Percentiles rank a stretch among this genome's conserved stretches.
phyloP scores from a whole-genome alignment of 2,797 vertebrate species.

The Anolis apletophallus region DNA sequence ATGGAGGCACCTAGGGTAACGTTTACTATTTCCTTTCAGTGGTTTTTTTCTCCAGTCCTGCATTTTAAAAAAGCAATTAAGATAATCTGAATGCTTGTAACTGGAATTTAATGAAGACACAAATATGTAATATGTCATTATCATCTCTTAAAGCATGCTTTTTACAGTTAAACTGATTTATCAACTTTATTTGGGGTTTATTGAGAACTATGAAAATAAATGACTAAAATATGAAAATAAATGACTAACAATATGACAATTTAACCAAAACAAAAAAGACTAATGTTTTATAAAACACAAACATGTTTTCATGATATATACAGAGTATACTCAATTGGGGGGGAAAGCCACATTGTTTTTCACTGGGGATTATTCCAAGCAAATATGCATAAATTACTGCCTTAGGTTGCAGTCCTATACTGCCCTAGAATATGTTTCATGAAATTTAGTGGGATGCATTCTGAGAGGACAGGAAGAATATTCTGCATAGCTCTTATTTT shows the following conservation, averaged over 20 bases:
- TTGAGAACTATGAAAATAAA: background rate
- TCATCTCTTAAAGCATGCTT: conserved; percentile 36
- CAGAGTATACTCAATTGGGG: background rate
- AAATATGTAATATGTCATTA: conserved; percentile 43
- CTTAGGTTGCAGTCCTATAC: background rate
- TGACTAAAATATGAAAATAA: background rate
- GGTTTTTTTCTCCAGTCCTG: conserved; percentile 20
- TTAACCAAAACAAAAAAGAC: background rate
- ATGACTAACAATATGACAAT: background rate
- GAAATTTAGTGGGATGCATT: background rate
- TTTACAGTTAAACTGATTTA: conserved; percentile 33
- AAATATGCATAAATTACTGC: background rate
- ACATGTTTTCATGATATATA: background rate
- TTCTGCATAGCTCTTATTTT: background rate
- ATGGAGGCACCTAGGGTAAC: background rate
- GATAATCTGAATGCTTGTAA: conserved; percentile 30
- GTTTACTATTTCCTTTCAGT: background rate
- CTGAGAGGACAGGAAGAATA: background rate
- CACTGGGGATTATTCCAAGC: background rate
- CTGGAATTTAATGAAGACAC: conserved; percentile 20
- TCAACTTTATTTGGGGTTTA: conserved; percentile 3
- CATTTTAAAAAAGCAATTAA: background rate
- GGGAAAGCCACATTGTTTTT: background rate
- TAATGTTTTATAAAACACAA: background rate
- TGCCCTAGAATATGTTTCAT: background rate